Evolutionary conservation across 2,113 vertebrate species (phyloP), one percentile per base, ranked within the genome.

Genomic region (Rostratula benghalensis): DNA sequence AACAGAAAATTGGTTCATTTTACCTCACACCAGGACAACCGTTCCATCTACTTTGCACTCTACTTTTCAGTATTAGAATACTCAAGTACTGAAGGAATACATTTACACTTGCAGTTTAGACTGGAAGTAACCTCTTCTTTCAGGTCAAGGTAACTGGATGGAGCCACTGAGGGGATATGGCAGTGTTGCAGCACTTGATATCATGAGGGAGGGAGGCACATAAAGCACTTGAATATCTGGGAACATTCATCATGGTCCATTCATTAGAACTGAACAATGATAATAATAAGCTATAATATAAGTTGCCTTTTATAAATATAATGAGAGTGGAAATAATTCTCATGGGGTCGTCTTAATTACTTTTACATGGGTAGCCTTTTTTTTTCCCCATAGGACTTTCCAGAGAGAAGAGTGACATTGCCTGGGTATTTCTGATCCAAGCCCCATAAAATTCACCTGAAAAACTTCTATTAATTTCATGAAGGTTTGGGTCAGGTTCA

Each of bases 231-330:
- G 37, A 95, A 59, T 70, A 71, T 64, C 56, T 81, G 91, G 69
- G 31, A 59, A 41, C 48, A 39, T 94, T 90, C 65, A 69, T 94
- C 67, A 88, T 7, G 1, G 68, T 30, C 64, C 28, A 18, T 75
- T 91, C 69, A 87, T 94, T 95, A 94, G 45, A 96, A 87, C 18
- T 68, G 65, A 81, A 46, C 54, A 82, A 94, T 68, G 54, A 76
- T 64, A 89, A 94, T 90, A 93, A 93, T 65, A 81, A 82, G 35
- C 48, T 91, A 17, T 87, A 89, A 94, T 24, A 48, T 75, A 69
- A 93, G 87, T 74, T 94, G 87, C 54, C 57, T 93, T 93, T 93
- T 83, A 91, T 80, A 91, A 95, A 91, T 89, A 86, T 79, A 85
- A 79, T 65, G 88, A 37, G 28, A 27, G 37, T 50, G 41, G 41